A percentile compares a stretch with the other conserved stretches of the same genome.
These are phyloP conservation scores for Rhinichthys klamathensis DNA, from an alignment of 2,113 vertebrate species.

Conservation along the genomic window DNA sequence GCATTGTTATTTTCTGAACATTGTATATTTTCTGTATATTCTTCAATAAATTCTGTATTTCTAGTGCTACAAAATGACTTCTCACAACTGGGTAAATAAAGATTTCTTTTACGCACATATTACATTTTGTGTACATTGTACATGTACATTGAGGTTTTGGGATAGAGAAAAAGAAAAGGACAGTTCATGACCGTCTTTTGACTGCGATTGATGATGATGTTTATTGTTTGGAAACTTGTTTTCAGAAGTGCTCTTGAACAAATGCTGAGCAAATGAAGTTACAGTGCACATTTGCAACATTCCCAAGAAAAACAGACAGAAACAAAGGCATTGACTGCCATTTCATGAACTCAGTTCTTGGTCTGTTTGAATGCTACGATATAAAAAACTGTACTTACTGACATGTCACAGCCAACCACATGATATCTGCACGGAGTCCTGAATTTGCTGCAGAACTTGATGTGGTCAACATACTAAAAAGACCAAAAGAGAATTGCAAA, in stretches of 20 bases:
- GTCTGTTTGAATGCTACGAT: no score
- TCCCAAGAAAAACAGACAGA: no score
- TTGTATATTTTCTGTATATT: neutral
- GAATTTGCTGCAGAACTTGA: conserved; percentile 88
- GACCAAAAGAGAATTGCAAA: conserved; percentile 30
- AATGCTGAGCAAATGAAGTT: no score
- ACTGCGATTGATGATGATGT: neutral
- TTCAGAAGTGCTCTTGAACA: neutral
- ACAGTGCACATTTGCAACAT: no score
- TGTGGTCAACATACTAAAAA: conserved; percentile 90
- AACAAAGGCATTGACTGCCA: no score
- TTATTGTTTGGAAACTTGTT: neutral
- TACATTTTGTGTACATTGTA: no score
- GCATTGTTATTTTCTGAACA: neutral
- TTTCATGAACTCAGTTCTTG: no score
- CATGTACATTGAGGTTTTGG: neutral
- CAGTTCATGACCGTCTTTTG: neutral
- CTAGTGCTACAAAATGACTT: no score
- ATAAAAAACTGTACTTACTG: conserved; percentile 71
- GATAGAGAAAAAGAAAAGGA: neutral
- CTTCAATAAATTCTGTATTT: no score
- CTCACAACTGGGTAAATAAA: no score
- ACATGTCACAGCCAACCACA: conserved; percentile 84
- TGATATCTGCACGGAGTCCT: conserved; percentile 89
- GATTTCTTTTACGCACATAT: no score